Base-by-base conservation (phyloP, 2,888 invertebrate genomes). In the Phaedon cochleariae region DNA sequence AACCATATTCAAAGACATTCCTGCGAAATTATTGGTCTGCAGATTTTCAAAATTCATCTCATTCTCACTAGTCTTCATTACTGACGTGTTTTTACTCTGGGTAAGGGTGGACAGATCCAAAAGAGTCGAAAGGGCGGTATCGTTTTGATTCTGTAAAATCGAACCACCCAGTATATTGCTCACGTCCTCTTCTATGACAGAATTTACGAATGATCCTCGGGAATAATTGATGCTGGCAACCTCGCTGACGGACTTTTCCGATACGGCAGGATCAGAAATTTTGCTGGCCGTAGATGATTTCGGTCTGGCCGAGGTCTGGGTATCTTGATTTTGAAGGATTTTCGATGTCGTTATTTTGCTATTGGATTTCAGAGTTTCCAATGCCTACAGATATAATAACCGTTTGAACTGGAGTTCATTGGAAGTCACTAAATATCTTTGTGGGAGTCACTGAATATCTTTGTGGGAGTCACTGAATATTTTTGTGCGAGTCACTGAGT, bases 1-100 rank as follows among this genome's bases (percentile, higher is more conserved):
- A 75, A 82, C 82, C 80, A 83, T 80, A 71, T 78, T 80, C 20
- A 82, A 67, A 3, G 82, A 81, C 59, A 82, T 66, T 60, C 80
- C 80, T 15, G 77, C 75, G 58, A 74, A 73, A 62, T 75, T 72
- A 64, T 75, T 76, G 7, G 67, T 45, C 10, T 64, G 62, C 1
- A 68, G 26, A 63, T 74, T 73, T 57, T 74, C 73, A 20, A 69
- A 65, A 52, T 67, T 64, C 0, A 60, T 53, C 9, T 64, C 58
- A 34, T 64, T 54, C 15, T 60, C 54, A 18, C 18, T 53, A 29
- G 34, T 54, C n/a, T 46, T 60, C n/a, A 54, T 51, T 48, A 49
- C 53, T 9, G 60, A 31, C 2, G 52, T 58, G 34, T 51, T 31
- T 17, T 63, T 37, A 45, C 62, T 62, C 17, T 31, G 65, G 54